phyloP scores from a whole-genome alignment of 2,797 vertebrate species.

The Sebastes diploproa region DNA sequence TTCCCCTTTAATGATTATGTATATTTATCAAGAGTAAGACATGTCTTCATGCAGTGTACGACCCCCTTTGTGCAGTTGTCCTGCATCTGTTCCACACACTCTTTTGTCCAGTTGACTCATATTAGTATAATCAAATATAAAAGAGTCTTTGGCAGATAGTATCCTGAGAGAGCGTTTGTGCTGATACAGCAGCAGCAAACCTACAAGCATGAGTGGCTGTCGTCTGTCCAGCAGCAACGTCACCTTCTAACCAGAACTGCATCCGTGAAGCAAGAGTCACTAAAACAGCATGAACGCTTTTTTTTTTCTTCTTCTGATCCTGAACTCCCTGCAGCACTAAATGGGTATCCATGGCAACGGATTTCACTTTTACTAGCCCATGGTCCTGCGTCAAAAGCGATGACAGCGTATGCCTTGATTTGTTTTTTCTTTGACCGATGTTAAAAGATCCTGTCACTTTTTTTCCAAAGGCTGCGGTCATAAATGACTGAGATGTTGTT shows the following conservation, averaged over 20 bases:
- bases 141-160: too few relatives aligned
- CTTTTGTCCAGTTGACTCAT: neutral
- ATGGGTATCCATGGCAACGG: slow-evolving; percentile 69
- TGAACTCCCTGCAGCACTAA: slow-evolving; percentile 2
- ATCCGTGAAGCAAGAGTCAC: neutral
- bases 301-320: neutral
- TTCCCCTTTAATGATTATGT: neutral
- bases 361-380: slow-evolving; percentile 4
- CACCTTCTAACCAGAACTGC: neutral
- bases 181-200: neutral
- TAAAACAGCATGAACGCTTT: neutral
- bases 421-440: neutral
- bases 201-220: neutral
- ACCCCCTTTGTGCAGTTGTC: neutral
- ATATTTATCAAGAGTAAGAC: neutral
- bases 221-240: neutral
- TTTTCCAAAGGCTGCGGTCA: neutral
- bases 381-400: neutral
- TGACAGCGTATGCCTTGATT: neutral
- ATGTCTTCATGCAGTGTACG: neutral
- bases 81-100: neutral
- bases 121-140: neutral
- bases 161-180: neutral
- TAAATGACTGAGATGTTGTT: too few relatives aligned
- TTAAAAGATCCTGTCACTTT: neutral